Conservation (phyloP, 2,797 vertebrate genomes). For the Propithecus deckenii region DNA sequence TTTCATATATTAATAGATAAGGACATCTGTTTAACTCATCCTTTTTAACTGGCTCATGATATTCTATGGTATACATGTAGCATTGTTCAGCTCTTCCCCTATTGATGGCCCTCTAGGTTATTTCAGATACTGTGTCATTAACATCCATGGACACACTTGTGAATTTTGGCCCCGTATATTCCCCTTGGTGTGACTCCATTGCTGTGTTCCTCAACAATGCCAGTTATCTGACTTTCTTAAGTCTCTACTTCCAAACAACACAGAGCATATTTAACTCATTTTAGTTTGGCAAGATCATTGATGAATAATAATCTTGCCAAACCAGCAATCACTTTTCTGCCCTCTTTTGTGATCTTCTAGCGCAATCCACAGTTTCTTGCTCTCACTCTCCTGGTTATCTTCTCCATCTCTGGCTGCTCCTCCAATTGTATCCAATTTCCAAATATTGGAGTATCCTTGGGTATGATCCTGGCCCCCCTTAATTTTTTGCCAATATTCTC, state of each 20-base stretch:
- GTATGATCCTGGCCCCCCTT: neutral
- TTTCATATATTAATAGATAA: neutral
- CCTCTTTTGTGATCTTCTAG: neutral
- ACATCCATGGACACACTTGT: neutral
- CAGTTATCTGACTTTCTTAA: constrained; percentile 15
- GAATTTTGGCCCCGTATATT: neutral
- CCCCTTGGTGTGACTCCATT: neutral
- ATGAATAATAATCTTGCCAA: neutral
- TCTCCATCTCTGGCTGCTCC: neutral
- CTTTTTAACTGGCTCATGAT: constrained; percentile 2
- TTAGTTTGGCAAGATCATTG: neutral
- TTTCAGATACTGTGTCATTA: neutral
- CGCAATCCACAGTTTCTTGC: neutral
- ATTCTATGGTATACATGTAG: neutral
- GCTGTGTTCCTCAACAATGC: neutral
- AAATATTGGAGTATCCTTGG: neutral
- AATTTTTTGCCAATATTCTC: neutral
- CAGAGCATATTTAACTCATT: neutral
- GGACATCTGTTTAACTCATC: neutral
- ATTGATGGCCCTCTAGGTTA: neutral
- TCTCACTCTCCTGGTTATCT: neutral
- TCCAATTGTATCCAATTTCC: neutral
- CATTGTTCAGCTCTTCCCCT: neutral
- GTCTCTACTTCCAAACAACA: neutral
- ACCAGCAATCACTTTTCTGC: neutral